Conservation (phyloP, 2,888 invertebrate genomes). For the Julus scandinavius region DNA sequence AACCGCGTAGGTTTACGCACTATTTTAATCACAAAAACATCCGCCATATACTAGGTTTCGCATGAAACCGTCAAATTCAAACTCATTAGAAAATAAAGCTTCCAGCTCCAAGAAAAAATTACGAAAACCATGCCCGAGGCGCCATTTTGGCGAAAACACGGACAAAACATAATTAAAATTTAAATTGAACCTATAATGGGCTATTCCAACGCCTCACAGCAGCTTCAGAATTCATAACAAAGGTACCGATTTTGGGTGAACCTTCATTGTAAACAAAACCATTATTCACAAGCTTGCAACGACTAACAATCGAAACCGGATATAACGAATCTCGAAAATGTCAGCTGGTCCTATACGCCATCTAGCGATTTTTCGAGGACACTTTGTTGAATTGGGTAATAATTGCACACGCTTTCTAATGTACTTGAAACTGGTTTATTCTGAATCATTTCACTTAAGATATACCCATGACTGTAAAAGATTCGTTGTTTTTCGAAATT, state of each 20-base stretch:
- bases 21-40: not conserved
- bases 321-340: not conserved
- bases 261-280: not conserved
- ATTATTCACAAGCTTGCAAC: not conserved
- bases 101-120: not conserved
- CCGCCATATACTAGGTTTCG: not conserved
- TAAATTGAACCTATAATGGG: not conserved
- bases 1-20: not conserved
- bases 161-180: slow-evolving; percentile 1
- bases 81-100: not conserved
- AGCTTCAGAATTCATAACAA: not conserved
- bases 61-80: not conserved
- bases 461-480: too few relatives aligned
- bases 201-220: not conserved
- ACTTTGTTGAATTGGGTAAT: too few relatives aligned
- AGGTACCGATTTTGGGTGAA: not conserved
- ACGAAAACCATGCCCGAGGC: not conserved
- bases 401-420: too few relatives aligned
- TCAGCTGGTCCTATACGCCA: too few relatives aligned
- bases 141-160: not conserved
- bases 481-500: too few relatives aligned
- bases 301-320: not conserved
- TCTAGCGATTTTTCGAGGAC: too few relatives aligned
- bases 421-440: too few relatives aligned
- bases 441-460: too few relatives aligned